These are phyloP conservation scores for Cyanoderma ruficeps DNA, from an alignment of 2,113 vertebrate genomes.

Conservation along the genomic window DNA sequence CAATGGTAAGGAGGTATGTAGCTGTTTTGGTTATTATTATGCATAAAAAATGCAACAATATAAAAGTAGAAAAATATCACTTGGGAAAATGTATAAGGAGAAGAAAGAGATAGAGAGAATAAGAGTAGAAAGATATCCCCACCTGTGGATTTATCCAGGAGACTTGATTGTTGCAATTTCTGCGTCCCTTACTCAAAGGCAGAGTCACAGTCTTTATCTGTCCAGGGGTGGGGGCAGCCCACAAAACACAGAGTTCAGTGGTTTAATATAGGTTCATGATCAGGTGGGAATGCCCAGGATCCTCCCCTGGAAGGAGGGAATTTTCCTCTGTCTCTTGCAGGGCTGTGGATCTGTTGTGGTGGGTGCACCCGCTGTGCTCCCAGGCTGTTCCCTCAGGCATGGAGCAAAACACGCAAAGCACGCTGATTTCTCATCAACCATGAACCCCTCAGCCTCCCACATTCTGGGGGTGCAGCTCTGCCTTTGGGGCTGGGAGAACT, in stretches of 20 bases:
- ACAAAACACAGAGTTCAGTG: not conserved
- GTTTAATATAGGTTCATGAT: not conserved
- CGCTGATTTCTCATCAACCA: rapidly evolving
- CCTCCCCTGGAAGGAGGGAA: not conserved
- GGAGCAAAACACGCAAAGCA: not conserved
- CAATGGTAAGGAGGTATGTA: not conserved
- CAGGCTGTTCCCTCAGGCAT: not conserved
- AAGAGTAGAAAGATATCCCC: not conserved
- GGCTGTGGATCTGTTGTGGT: rapidly evolving
- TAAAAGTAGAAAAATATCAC: not conserved
- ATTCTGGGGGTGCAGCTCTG: not conserved
- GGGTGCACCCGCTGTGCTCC: too few relatives aligned
- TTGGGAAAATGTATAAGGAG: not conserved
- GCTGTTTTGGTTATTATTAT: not conserved
- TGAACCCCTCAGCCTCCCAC: not conserved
- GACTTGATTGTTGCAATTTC: not conserved
- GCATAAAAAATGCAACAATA: not conserved
- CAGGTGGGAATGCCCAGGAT: not conserved
- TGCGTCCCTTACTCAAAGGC: not conserved
- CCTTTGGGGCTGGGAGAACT: not conserved
- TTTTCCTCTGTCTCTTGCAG: too few relatives aligned
- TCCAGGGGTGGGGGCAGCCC: too few relatives aligned
- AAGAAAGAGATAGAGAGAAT: not conserved
- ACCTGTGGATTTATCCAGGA: not conserved
- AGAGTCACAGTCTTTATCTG: rapidly evolving